A percentile compares a stretch with the other conserved stretches of the same genome.
phyloP scores from a whole-genome alignment of 2,888 invertebrate species.

The Shargacucullia verbasci region DNA sequence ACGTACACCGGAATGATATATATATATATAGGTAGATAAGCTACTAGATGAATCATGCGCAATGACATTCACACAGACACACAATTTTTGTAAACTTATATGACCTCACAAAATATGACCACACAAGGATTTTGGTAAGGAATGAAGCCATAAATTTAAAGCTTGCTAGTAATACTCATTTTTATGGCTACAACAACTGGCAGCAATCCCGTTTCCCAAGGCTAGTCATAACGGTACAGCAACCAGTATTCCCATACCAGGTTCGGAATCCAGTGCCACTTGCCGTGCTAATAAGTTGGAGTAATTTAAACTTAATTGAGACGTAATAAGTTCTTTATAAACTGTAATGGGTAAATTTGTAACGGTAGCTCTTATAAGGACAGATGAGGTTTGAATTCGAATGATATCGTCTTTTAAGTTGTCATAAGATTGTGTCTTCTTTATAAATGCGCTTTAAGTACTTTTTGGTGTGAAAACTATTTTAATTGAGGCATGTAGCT shows the following conservation, averaged over 20 bases:
- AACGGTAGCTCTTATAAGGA: conserved; percentile 11
- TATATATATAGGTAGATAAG: no score
- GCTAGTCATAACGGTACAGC: conserved; percentile 54
- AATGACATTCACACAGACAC: no score
- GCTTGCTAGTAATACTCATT: conserved; percentile 34
- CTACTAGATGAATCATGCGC: no score
- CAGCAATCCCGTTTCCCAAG: conserved; percentile 55
- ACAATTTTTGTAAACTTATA: no score
- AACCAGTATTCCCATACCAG: conserved; percentile 61
- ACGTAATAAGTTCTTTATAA: conserved; percentile 41
- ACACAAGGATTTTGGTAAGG: conserved; percentile 10
- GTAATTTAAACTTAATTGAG: conserved; percentile 52
- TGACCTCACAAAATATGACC: conserved; percentile 5
- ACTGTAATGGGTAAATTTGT: conserved; percentile 23
- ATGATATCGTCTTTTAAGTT: conserved; percentile 6
- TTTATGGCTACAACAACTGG: conserved; percentile 38
- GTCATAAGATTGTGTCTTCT: no score
- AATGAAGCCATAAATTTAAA: conserved; percentile 29
- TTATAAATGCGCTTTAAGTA: no score
- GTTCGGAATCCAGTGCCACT: conserved; percentile 54
- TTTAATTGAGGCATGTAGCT: no score
- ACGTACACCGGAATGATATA: no score
- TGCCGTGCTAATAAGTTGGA: conserved; percentile 44
- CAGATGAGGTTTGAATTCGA: conserved; percentile 29
- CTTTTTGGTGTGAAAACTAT: no score